These are phyloP conservation scores for Exephanes ischioxanthus DNA, from an alignment of 2,888 invertebrate species.

Conservation along the genomic window DNA sequence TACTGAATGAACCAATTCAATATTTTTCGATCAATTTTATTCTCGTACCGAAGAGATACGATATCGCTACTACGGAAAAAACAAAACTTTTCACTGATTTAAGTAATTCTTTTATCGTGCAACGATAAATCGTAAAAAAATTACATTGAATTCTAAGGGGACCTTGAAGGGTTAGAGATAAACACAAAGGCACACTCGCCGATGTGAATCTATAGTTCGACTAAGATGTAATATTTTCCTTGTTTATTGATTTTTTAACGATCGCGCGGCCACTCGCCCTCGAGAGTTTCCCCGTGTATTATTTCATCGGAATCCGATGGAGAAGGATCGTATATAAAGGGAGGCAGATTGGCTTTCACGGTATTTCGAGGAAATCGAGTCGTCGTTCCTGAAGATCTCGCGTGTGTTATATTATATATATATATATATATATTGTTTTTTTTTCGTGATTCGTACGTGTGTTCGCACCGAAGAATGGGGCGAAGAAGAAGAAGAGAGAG, in stretches of 20 bases:
- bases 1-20: not conserved
- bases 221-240: slow-evolving; percentile 28
- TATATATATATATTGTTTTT: not conserved
- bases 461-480: slow-evolving; percentile 1
- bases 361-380: slow-evolving; percentile 59
- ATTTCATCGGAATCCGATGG: slow-evolving; percentile 57
- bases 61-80: not conserved
- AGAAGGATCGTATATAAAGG: slow-evolving; percentile 7
- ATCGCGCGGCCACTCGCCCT: slow-evolving; percentile 16
- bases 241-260: slow-evolving; percentile 44
- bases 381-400: slow-evolving; percentile 45
- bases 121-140: not conserved
- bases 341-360: slow-evolving; percentile 33
- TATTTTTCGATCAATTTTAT: not conserved
- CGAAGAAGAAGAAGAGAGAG: not conserved
- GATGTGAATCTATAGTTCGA: slow-evolving; percentile 5
- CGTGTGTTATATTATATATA: not conserved
- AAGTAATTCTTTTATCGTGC: not conserved
- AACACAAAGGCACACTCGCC: not conserved
- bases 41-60: not conserved
- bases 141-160: not conserved
- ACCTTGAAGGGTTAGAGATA: not conserved
- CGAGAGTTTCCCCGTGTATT: slow-evolving; percentile 44
- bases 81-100: not conserved
- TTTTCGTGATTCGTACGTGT: not conserved